Conservation (phyloP, 1,140 invertebrate species). For the Bombus ignitus region DNA sequence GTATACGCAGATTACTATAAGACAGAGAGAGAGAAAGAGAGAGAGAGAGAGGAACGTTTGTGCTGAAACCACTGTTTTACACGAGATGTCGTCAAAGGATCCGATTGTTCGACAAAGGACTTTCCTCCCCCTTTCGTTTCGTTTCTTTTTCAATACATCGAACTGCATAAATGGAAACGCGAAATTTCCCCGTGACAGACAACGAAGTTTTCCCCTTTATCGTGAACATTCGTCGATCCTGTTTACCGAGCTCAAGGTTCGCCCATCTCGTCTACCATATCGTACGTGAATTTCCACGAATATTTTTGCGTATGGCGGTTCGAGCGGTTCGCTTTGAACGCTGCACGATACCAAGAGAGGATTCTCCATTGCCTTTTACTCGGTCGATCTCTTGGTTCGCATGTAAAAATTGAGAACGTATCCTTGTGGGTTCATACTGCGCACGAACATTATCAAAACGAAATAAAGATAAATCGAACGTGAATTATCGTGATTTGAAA, state of each 20-base stretch:
- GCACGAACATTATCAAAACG: not conserved
- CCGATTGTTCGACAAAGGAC: not conserved
- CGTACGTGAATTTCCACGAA: not conserved
- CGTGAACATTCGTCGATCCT: not conserved
- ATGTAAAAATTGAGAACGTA: too few relatives aligned
- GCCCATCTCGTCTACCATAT: not conserved
- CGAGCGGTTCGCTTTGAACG: too few relatives aligned
- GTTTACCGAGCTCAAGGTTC: not conserved
- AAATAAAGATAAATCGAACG: not conserved
- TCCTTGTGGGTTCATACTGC: too few relatives aligned
- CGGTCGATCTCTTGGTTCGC: too few relatives aligned
- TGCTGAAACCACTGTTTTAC: not conserved
- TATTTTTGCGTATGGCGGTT: too few relatives aligned
- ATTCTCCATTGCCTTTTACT: too few relatives aligned
- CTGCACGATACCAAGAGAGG: too few relatives aligned
- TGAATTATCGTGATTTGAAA: not conserved
- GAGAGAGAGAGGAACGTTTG: too few relatives aligned
- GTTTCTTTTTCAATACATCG: not conserved
- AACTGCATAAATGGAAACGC: not conserved
- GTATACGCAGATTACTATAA: not conserved
- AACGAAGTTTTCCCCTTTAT: conserved; percentile 26
- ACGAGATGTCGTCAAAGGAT: too few relatives aligned
- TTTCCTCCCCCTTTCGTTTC: not conserved
- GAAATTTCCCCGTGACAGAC: conserved; percentile 1
- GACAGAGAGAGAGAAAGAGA: too few relatives aligned